Percentiles rank a stretch among this genome's conserved stretches.
Conservation (phyloP, 2,113 vertebrate species). For the Vireo altiloquus region DNA sequence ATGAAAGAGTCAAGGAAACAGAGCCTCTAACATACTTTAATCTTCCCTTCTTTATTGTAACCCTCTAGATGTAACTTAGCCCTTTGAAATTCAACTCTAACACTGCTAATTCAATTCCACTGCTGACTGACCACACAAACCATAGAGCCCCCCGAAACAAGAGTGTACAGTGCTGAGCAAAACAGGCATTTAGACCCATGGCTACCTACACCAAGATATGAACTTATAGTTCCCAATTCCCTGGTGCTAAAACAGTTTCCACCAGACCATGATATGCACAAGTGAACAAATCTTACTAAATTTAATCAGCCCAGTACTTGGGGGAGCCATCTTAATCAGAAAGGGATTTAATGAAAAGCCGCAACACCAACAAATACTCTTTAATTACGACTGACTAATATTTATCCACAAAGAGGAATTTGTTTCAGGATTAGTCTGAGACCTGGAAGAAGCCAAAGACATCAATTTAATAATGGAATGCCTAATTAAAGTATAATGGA, state of each 20-base stretch:
- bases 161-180: not conserved
- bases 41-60: not conserved
- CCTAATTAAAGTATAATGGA: slow-evolving; percentile 77
- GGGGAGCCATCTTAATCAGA: slow-evolving; percentile 71
- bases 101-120: not conserved
- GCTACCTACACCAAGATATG: not conserved
- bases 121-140: not conserved
- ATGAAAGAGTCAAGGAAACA: not conserved
- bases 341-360: slow-evolving; percentile 75
- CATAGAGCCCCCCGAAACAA: not conserved
- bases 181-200: not conserved
- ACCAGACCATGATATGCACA: slow-evolving; percentile 51
- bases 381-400: slow-evolving; percentile 74
- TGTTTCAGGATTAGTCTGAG: slow-evolving; percentile 72
- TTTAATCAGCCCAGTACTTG: slow-evolving; percentile 64
- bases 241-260: slow-evolving; percentile 62
- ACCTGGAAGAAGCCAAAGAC: slow-evolving; percentile 68
- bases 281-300: slow-evolving; percentile 71
- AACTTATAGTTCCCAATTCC: slow-evolving; percentile 16
- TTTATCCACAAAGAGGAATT: slow-evolving; percentile 75
- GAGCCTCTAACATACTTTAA: not conserved
- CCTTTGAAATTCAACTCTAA: not conserved
- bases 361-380: slow-evolving; percentile 50
- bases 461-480: slow-evolving; percentile 74
- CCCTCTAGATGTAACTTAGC: not conserved